phyloP scores from a whole-genome alignment of 2,888 invertebrate species.

The Platycnemis pennipes region DNA sequence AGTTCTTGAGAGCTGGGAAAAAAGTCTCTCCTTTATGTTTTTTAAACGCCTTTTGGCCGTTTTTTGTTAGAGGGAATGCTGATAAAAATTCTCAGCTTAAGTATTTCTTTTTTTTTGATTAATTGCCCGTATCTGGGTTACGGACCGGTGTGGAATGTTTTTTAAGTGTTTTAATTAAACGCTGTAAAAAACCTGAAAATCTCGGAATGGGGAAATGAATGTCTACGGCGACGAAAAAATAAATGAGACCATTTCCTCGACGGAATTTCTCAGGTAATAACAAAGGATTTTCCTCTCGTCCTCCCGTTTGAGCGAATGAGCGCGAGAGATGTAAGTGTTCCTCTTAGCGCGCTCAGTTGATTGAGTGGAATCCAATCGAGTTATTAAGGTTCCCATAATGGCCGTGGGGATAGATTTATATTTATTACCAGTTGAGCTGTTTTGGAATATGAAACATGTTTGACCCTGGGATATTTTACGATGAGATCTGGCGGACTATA shows the following conservation, averaged over 20 bases:
- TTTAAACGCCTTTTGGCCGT: not conserved
- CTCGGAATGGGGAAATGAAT: slow-evolving; percentile 38
- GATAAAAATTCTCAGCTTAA: not conserved
- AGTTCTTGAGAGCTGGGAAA: not conserved
- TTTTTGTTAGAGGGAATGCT: slow-evolving; percentile 3
- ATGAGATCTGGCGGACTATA: not conserved
- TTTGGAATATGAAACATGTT: not conserved
- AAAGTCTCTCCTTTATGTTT: not conserved
- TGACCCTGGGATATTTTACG: not conserved
- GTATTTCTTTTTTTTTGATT: slow-evolving; percentile 44
- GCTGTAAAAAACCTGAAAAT: not conserved
- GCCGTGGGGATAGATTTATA: not conserved
- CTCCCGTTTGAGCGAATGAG: not conserved
- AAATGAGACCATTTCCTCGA: not conserved
- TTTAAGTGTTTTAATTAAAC: slow-evolving; percentile 36
- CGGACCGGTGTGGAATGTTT: slow-evolving; percentile 4
- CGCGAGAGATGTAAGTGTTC: not conserved
- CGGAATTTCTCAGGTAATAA: slow-evolving; percentile 32
- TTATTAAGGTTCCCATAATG: not conserved
- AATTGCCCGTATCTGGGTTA: slow-evolving; percentile 52
- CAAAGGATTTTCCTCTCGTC: not conserved
- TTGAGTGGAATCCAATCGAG: not conserved
- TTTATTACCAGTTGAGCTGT: not conserved
- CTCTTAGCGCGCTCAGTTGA: not conserved
- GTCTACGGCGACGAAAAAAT: slow-evolving; percentile 6